phyloP scores from a whole-genome alignment of 2,888 invertebrate species.

The Heliconius ethilla region DNA sequence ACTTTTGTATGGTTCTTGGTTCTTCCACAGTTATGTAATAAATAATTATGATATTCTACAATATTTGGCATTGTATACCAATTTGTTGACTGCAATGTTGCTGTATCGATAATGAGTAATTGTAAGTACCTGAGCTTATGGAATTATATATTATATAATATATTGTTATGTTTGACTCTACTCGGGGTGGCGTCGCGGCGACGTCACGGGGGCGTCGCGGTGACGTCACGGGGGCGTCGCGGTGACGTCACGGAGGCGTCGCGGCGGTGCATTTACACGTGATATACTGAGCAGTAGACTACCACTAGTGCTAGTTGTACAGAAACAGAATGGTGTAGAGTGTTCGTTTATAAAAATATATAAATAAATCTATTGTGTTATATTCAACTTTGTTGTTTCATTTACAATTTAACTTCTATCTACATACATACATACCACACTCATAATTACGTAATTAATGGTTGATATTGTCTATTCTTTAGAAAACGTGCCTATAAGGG shows the following conservation, averaged over 20 bases:
- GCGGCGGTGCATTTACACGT: slow-evolving; percentile 38
- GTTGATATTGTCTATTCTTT: too few relatives aligned
- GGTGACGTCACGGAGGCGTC: not conserved
- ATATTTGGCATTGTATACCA: not conserved
- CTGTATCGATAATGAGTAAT: slow-evolving; percentile 24
- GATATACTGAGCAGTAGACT: slow-evolving; percentile 24
- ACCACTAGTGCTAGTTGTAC: slow-evolving; percentile 7
- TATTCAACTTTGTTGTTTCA: slow-evolving; percentile 28
- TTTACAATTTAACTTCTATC: not conserved
- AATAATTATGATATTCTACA: not conserved
- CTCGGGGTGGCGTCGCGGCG: not conserved
- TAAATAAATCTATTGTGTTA: slow-evolving; percentile 38
- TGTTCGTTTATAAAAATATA: slow-evolving; percentile 36
- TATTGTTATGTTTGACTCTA: slow-evolving; percentile 18
- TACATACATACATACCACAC: too few relatives aligned
- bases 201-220: too few relatives aligned
- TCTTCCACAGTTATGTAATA: not conserved
- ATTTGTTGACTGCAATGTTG: not conserved
- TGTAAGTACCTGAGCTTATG: slow-evolving; percentile 42
- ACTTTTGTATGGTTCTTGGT: not conserved
- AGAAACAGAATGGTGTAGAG: slow-evolving; percentile 20
- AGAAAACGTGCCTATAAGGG: too few relatives aligned
- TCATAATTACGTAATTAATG: too few relatives aligned
- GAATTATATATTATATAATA: slow-evolving; percentile 20
- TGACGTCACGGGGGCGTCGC: not conserved